These are phyloP conservation scores for Melopsittacus undulatus DNA, from an alignment of 2,797 vertebrate species.

Conservation along the genomic window DNA sequence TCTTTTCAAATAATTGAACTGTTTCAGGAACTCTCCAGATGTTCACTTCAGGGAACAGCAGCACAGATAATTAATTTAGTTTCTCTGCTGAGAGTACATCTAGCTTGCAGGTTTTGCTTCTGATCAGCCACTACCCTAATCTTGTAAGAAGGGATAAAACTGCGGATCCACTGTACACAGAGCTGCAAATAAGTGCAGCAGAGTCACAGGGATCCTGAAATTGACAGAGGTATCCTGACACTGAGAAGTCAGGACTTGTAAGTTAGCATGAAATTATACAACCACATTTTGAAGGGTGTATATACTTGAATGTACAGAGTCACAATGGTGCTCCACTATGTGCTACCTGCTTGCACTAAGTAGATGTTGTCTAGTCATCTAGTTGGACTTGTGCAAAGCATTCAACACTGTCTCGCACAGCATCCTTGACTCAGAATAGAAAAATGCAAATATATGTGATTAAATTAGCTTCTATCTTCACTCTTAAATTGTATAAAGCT, in stretches of 20 bases:
- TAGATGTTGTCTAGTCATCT: background rate
- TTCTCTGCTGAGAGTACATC: background rate
- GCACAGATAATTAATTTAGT: background rate
- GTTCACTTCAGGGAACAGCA: background rate
- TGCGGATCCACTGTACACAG: background rate
- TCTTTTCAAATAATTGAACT: background rate
- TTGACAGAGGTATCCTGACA: background rate
- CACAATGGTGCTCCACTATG: background rate
- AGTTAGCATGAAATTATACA: background rate
- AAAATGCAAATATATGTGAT: background rate
- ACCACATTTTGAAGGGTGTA: background rate
- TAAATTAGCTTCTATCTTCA: background rate
- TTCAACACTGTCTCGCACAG: background rate
- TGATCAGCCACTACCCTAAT: background rate
- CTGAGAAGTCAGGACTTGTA: background rate
- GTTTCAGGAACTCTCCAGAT: background rate
- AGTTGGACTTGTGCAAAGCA: background rate
- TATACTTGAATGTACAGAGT: background rate
- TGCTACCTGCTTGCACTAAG: background rate
- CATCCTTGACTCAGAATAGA: background rate
- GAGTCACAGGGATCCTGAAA: background rate
- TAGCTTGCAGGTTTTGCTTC: background rate
- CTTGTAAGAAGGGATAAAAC: background rate
- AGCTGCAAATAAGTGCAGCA: background rate
- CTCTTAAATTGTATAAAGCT: background rate